Evolutionary conservation across 2,888 invertebrate species (phyloP).

Genomic region (Mactromeris polynyma): DNA sequence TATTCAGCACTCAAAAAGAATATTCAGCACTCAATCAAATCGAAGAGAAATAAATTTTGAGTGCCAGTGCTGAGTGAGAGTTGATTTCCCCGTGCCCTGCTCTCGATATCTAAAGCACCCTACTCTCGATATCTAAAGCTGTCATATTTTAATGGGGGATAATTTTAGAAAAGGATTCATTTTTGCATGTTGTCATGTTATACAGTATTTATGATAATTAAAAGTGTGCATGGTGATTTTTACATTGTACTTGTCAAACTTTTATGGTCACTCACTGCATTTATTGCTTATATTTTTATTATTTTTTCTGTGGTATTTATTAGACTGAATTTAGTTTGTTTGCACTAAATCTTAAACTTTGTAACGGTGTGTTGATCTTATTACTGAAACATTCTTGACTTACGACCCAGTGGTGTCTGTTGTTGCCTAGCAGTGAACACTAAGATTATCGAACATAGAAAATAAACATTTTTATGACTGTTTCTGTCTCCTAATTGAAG

Average conservation of each 20-base stretch:
- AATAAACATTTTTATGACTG: not conserved
- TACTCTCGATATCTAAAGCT: too few relatives aligned
- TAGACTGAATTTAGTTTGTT: constrained; percentile 49
- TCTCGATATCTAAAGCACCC: too few relatives aligned
- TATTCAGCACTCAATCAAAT: too few relatives aligned
- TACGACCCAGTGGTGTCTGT: not conserved
- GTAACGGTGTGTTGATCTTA: not conserved
- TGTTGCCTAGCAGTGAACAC: not conserved
- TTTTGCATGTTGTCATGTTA: constrained; percentile 37
- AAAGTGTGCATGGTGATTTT: constrained; percentile 41
- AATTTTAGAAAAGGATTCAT: not conserved
- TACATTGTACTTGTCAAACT: constrained; percentile 34
- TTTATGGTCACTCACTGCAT: constrained; percentile 43
- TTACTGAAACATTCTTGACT: not conserved
- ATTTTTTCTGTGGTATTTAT: constrained; percentile 41
- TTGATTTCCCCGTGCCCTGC: too few relatives aligned
- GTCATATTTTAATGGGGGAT: not conserved
- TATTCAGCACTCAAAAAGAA: too few relatives aligned
- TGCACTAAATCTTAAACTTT: constrained; percentile 41
- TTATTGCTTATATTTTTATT: constrained; percentile 10
- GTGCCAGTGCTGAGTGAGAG: too few relatives aligned
- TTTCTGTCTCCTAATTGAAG: not conserved
- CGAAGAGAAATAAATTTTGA: too few relatives aligned
- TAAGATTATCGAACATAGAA: not conserved
- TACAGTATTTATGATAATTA: constrained; percentile 38